A percentile compares a stretch with the other conserved stretches of the same genome.
Evolutionary conservation across 2,888 invertebrate species (phyloP).

Genomic region (Archips crataeganus): DNA sequence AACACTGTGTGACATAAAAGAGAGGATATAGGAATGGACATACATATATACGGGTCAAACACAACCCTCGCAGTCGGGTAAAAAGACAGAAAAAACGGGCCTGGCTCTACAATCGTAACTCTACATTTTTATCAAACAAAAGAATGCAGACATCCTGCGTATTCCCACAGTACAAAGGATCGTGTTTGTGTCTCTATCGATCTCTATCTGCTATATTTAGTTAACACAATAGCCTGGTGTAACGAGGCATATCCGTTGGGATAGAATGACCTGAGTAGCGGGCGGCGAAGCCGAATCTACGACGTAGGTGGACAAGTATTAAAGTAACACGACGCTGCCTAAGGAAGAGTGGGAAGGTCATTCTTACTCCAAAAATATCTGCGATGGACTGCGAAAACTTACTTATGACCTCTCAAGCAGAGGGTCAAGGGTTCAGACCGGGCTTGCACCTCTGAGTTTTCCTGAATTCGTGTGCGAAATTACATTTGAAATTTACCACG

Average conservation of each 20-base stretch:
- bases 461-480: too few relatives aligned
- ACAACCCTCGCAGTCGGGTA: too few relatives aligned
- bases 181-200: constrained; percentile 14
- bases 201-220: constrained; percentile 42
- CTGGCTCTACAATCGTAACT: neutral
- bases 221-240: constrained; percentile 39
- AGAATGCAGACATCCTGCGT: constrained; percentile 4
- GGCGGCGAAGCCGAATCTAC: neutral
- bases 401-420: too few relatives aligned
- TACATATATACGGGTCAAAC: too few relatives aligned
- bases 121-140: neutral
- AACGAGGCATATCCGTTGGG: constrained; percentile 40
- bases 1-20: neutral
- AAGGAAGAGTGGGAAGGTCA: neutral
- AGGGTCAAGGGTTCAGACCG: too few relatives aligned
- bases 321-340: neutral
- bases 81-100: neutral
- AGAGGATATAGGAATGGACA: too few relatives aligned
- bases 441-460: too few relatives aligned
- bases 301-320: constrained; percentile 5
- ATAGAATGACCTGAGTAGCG: neutral
- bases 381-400: too few relatives aligned
- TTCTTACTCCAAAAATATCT: too few relatives aligned
- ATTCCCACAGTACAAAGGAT: constrained; percentile 22
- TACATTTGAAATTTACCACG: too few relatives aligned